Evolutionary conservation across 2,113 vertebrate genomes (phyloP).

Genomic region (Catharus bicknelli): DNA sequence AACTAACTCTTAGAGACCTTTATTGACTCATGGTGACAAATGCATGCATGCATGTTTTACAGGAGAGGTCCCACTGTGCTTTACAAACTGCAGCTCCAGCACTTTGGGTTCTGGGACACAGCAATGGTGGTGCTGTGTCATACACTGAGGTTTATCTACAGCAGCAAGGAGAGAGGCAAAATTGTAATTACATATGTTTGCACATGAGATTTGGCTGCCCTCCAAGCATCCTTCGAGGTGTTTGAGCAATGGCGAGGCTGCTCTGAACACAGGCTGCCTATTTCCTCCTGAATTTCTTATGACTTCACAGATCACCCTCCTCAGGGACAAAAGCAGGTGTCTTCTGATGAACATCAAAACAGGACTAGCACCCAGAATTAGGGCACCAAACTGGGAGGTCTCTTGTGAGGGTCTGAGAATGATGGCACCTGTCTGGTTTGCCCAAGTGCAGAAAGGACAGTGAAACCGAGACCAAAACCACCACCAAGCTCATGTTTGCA

Average conservation of each 20-base stretch:
- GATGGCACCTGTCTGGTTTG: background rate
- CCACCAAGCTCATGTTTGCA: fast-evolving
- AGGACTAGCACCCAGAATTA: background rate
- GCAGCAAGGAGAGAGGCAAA: background rate
- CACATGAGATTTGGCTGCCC: background rate
- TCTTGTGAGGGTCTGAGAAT: background rate
- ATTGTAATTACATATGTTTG: background rate
- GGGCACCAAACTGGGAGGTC: background rate
- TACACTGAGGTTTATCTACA: background rate
- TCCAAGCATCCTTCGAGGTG: background rate
- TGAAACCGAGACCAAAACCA: fast-evolving
- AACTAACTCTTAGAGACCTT: background rate
- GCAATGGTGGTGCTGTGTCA: fast-evolving
- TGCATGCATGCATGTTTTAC: background rate
- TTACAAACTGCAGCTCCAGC: background rate
- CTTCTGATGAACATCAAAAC: background rate
- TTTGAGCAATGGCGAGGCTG: background rate
- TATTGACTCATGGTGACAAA: background rate
- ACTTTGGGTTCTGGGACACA: background rate
- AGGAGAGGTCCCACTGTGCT: background rate
- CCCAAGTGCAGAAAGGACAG: background rate
- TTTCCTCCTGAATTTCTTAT: background rate
- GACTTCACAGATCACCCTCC: background rate
- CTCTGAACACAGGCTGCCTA: fast-evolving
- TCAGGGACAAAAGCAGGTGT: background rate